A percentile compares a stretch with the other conserved stretches of the same genome.
Conservation (phyloP, 2,888 invertebrate species). For the Hypolimnas misippus region DNA sequence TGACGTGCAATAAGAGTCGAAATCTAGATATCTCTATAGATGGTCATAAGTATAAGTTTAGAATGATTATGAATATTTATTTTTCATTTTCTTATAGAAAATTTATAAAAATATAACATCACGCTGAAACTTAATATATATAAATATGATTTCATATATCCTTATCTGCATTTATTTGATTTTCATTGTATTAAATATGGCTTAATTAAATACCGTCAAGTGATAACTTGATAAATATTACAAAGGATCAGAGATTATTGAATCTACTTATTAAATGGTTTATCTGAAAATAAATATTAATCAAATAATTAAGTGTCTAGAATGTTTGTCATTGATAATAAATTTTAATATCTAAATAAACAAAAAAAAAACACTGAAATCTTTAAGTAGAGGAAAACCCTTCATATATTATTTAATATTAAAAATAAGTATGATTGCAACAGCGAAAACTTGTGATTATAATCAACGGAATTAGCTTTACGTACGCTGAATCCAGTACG, state of each 20-base stretch:
- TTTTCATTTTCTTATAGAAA: no score
- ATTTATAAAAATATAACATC: no score
- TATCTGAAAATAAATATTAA: conserved; percentile 4
- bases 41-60: no score
- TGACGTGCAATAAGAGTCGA: no score
- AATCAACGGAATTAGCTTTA: no score
- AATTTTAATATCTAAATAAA: background rate
- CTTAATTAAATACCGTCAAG: conserved; percentile 5
- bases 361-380: background rate
- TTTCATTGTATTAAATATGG: conserved; percentile 1
- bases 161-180: background rate
- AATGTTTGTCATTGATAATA: background rate
- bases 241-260: background rate
- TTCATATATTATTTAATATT: no score
- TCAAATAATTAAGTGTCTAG: background rate
- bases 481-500: no score
- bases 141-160: background rate
- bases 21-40: no score
- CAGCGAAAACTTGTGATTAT: no score
- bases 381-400: no score
- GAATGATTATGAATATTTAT: no score
- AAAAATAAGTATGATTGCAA: no score
- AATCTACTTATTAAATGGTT: background rate
- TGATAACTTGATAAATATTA: conserved; percentile 4
- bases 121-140: background rate